phyloP scores from a whole-genome alignment of 2,113 vertebrate genomes.

The Pandion haliaetus region DNA sequence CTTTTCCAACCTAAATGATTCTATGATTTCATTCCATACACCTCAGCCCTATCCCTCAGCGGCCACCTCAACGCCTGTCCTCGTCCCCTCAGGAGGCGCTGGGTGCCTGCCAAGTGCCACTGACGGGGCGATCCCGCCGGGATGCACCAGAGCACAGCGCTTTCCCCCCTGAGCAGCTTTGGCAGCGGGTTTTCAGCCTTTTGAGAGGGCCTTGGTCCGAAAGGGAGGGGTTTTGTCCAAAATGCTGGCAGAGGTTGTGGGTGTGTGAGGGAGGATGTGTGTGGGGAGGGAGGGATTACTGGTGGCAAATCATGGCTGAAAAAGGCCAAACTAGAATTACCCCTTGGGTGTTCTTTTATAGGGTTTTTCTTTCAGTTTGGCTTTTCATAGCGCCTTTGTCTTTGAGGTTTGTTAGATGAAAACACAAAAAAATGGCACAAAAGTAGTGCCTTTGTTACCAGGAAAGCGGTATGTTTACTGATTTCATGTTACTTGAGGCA shows the following conservation, averaged over 20 bases:
- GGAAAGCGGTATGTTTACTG: neutral
- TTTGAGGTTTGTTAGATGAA: neutral
- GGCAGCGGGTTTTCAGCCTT: neutral
- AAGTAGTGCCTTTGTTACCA: neutral
- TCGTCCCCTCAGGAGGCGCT: neutral
- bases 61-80: fast-evolving
- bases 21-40: fast-evolving
- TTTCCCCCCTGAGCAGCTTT: too few species aligned
- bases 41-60: neutral
- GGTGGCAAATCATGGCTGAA: neutral
- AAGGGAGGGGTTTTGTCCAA: neutral
- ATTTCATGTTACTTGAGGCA: neutral
- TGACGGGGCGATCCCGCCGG: fast-evolving
- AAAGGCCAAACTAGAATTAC: neutral
- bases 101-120: too few species aligned
- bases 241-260: neutral
- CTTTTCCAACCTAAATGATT: too few species aligned
- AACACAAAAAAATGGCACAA: neutral
- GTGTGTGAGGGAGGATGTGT: too few species aligned
- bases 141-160: too few species aligned
- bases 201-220: neutral
- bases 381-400: neutral
- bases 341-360: neutral
- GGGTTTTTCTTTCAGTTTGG: neutral
- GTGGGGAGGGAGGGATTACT: too few species aligned